phyloP scores from a whole-genome alignment of 1,140 invertebrate genomes.

The Drosophila arawakana region DNA sequence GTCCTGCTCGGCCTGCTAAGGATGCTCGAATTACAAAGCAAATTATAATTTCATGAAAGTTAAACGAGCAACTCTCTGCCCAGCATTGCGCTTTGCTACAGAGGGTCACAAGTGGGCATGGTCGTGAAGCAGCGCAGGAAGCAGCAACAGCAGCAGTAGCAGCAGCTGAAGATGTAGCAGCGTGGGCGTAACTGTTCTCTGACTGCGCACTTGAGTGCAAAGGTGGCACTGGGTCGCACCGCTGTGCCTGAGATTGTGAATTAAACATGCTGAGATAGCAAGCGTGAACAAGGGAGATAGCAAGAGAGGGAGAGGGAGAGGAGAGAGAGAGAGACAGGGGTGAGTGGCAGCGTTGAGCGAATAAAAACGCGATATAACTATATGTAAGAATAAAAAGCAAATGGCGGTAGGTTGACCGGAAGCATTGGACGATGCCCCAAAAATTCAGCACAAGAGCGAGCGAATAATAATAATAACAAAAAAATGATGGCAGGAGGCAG shows the following conservation, averaged over 20 bases:
- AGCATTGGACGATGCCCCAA: conserved; percentile 42
- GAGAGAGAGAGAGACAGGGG: neutral
- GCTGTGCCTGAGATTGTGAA: conserved; percentile 73
- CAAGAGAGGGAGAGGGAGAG: neutral
- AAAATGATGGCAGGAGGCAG: conserved; percentile 4
- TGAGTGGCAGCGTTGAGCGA: neutral
- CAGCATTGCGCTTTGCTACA: conserved; percentile 33
- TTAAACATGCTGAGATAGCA: conserved; percentile 72
- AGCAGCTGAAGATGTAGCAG: neutral
- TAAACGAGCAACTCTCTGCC: conserved; percentile 79
- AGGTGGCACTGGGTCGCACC: conserved; percentile 69
- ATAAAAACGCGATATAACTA: conserved; percentile 39
- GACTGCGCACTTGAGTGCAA: conserved; percentile 79
- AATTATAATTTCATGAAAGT: conserved; percentile 84
- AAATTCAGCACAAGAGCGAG: conserved; percentile 32
- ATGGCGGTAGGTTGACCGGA: conserved; percentile 61
- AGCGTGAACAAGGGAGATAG: neutral
- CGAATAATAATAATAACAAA: conserved; percentile 45
- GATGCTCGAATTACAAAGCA: conserved; percentile 83
- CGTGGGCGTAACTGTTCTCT: conserved; percentile 43
- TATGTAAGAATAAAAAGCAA: conserved; percentile 70
- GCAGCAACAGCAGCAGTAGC: neutral
- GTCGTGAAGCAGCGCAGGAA: neutral
- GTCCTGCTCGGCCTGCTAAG: conserved; percentile 64
- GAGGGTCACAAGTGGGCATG: conserved; percentile 55